Base-by-base conservation (phyloP, 1,140 invertebrate species). In the Calephelis nemesis region DNA sequence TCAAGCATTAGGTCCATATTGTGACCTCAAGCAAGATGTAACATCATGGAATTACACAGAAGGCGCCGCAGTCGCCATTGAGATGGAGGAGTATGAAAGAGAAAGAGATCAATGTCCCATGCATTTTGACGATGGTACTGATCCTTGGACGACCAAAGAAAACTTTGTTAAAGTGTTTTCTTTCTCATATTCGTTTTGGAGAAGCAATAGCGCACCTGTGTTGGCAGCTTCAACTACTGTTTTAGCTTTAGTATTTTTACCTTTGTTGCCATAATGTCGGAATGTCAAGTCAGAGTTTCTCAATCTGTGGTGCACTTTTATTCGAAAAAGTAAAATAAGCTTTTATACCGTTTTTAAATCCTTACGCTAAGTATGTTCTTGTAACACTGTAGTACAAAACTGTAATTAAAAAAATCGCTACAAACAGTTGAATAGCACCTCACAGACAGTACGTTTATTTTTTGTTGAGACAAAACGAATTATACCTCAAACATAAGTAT, bases 51-150 rank as follows among this genome's bases (percentile, higher is more conserved):
- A 97, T 88, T 96, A 96, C 79, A 96, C 96, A 0, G 96, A 98
- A 82, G 98, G 98, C 40, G 98, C 98, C 62, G 96, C 97, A 65
- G 97, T 99, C 30, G 95, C 97, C 58, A 88, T 99, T 4, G 95
- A 97, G 73, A 96, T 99, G 94, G 94, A 96, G 69, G 98, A 99
- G 92, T 98, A 97, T 87, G 98, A 98, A 91, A 93, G 97, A 93
- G 96, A 98, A 90, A 94, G 97, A 71, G 98, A 99, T 92, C 96
- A 97, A 79, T 98, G 98, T 88, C 97, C 98, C 0, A 98, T 98
- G 97, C 95, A 96, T 84, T 98, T 98, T 85, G 97, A 98, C 81
- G 97, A 98, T 88, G 98, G 98, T 1, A 91, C 93, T 40, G 95
- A 98, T 92, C 98, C 98, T 0, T 98, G 97, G 96, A 81, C 93